Base-by-base conservation (phyloP, 2,797 vertebrate genomes). In the Ficedula albicollis region DNA sequence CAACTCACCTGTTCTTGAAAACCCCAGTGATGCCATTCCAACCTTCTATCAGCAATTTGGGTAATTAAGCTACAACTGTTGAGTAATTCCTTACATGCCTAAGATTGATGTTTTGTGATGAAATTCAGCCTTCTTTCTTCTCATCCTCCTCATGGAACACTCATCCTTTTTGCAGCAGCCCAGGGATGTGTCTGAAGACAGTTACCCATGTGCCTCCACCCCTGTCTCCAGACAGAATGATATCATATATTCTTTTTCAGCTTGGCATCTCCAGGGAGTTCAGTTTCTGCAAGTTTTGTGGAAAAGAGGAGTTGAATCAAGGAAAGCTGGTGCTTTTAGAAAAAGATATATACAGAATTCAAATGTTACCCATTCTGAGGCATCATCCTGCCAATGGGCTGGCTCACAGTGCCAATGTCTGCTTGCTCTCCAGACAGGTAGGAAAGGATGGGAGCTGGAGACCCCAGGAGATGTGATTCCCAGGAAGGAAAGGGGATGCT, bases 151-250 rank as follows among this genome's bases (percentile, higher is more conserved):
- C 84, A 68, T 12, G 2, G 5, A 84, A 59, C 73, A 74, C 38
- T 94, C 73, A 75, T 51, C 66, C 30, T 66, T 75, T 76, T 41
- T 30, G 46, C 43, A 52, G 43, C 54, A 90, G 66, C 51, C 15
- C 20, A 9, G 70, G 79, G 85, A 69, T 38, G 23, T 36, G 48
- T 69, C 63, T 59, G 29, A 66, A 76, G 62, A 21, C 25, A 9
- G 44, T 67, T 48, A 27, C 34, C 69, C 85, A 38, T 46, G 54
- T 67, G 32, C 59, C 89, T 95, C 89, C 92, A 73, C 81, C 81
- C 74, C 62, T 89, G 73, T 84, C 90, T 96, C 69, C 55, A 84
- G 93, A 79, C 87, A 81, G 54, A 15, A 27, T 95, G 85, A 88
- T 41, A 75, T 72, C 46, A 81, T 75, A 29, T 16, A 43, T 78